Percentiles rank a stretch among this genome's conserved stretches.
These are phyloP conservation scores for Thunnus thynnus DNA, from an alignment of 2,113 vertebrate species.

Conservation along the genomic window DNA sequence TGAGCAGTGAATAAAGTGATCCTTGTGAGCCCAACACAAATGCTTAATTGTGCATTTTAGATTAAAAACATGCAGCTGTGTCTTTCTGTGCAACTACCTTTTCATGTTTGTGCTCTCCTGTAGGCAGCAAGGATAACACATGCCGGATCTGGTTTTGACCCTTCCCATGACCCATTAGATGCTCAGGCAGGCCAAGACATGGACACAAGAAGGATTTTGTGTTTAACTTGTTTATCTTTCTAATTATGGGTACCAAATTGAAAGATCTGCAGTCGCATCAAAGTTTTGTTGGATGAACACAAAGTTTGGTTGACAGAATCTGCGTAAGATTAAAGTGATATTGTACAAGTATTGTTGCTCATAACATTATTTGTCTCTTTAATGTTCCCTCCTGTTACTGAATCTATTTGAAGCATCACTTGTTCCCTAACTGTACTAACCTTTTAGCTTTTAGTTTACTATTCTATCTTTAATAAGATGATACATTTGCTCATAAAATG, in stretches of 20 bases:
- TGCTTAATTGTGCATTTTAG: slow-evolving; percentile 54
- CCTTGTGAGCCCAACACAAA: slow-evolving; percentile 6
- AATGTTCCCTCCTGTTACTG: neutral
- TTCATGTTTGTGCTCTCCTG: slow-evolving; percentile 58
- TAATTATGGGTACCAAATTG: neutral
- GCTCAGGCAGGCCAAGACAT: neutral
- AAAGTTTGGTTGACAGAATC: neutral
- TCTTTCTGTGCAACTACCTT: slow-evolving; percentile 53
- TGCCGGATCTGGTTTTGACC: slow-evolving; percentile 94
- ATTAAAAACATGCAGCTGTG: slow-evolving; percentile 42
- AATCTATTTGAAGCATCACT: neutral
- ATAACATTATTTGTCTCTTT: neutral
- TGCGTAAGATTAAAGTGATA: neutral
- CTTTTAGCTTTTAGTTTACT: neutral
- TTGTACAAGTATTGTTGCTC: neutral
- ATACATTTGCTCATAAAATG: neutral
- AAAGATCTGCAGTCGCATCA: neutral
- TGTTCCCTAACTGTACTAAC: neutral
- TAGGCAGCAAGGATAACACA: slow-evolving; percentile 97
- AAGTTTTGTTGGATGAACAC: neutral
- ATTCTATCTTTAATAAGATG: neutral
- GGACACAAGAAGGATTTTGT: neutral
- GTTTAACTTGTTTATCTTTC: neutral
- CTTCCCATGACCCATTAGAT: neutral
- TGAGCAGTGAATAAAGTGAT: slow-evolving; percentile 15